Percentiles rank a stretch among this genome's conserved stretches.
phyloP scores from a whole-genome alignment of 1,140 invertebrate species.

The Phymorhynchus buccinoides region DNA sequence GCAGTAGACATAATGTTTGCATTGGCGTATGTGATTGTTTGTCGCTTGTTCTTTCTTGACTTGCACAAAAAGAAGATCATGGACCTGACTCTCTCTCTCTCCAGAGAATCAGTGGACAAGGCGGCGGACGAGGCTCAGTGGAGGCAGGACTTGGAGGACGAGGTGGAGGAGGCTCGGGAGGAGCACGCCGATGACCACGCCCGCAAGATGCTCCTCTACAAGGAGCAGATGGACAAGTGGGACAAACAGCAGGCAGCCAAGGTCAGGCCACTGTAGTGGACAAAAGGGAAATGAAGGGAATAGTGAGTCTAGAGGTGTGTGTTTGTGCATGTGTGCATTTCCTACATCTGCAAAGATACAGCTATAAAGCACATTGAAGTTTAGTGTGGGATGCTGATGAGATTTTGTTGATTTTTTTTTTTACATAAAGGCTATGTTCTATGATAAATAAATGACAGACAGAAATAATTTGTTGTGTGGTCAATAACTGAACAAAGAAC shows the following conservation, averaged over 20 bases:
- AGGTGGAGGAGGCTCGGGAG: slow-evolving; percentile 74
- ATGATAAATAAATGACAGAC: too few species aligned
- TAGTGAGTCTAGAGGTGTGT: neutral
- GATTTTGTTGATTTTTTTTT: too few species aligned
- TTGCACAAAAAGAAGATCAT: too few species aligned
- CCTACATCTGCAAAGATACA: too few species aligned
- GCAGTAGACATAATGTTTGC: too few species aligned
- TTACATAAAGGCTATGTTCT: too few species aligned
- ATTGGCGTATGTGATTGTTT: too few species aligned
- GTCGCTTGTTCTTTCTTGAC: too few species aligned
- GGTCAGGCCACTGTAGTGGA: neutral
- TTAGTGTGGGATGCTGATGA: too few species aligned
- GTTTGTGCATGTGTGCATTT: neutral
- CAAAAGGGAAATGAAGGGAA: neutral
- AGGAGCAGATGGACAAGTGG: slow-evolving; percentile 69
- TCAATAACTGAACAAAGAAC: too few species aligned
- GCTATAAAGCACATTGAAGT: too few species aligned
- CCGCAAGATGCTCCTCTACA: slow-evolving; percentile 66
- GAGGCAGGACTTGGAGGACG: slow-evolving; percentile 74
- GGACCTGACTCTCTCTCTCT: neutral
- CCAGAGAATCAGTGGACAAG: slow-evolving; percentile 70
- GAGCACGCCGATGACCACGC: slow-evolving; percentile 71
- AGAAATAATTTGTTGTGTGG: too few species aligned
- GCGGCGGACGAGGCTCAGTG: slow-evolving; percentile 68
- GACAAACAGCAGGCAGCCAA: slow-evolving; percentile 63